Evolutionary conservation across 2,888 invertebrate genomes (phyloP), one percentile per base, ranked within the genome.

Genomic region (Clepsis dumicolana): DNA sequence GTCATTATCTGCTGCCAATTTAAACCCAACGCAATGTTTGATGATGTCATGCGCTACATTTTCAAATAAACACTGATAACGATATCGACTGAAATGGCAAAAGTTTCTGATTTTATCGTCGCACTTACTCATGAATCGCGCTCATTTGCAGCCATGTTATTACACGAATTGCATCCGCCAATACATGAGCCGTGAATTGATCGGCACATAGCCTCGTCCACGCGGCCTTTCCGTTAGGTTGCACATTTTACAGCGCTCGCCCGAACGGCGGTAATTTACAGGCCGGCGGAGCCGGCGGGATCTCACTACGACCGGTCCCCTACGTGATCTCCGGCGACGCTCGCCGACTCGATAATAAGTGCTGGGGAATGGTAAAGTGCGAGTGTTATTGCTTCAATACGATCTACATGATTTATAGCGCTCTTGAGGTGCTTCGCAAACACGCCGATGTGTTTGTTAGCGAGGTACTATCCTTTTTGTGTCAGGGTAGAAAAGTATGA

Each of bases 301-400:
- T 78, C 79, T 83, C 83, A 78, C 81, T 80, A 81, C 85, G 84
- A 85, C 85, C 86, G 85, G 87, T 85, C 82, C 85, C 79, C 83
- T 89, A 90, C 90, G 90, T 90, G 90, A 89, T 89, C 88, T 87
- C 85, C 84, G 85, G 83, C 83, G 82, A 88, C 87, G 87, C 77
- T 77, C 64, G 75, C 76, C 74, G 88, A 88, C 88, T 88, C 75
- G 80, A 78, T 87, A 89, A 88, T 87, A 80, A 77, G 66, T 53
- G 79, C 72, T 70, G 74, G 72, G 72, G 66, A 64, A 70, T 72
- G 73, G 72, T 74, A 73, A 76, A 68, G 72, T 65, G 57, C 69
- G 73, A 73, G 48, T 67, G 62, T 56, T 59, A 66, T 65, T 71
- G 70, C 64, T 66, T 63, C 41, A 62, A 65, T 71, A 57, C 73